Evolutionary conservation across 1,140 invertebrate species (phyloP).

Genomic region (Amphibalanus amphitrite): DNA sequence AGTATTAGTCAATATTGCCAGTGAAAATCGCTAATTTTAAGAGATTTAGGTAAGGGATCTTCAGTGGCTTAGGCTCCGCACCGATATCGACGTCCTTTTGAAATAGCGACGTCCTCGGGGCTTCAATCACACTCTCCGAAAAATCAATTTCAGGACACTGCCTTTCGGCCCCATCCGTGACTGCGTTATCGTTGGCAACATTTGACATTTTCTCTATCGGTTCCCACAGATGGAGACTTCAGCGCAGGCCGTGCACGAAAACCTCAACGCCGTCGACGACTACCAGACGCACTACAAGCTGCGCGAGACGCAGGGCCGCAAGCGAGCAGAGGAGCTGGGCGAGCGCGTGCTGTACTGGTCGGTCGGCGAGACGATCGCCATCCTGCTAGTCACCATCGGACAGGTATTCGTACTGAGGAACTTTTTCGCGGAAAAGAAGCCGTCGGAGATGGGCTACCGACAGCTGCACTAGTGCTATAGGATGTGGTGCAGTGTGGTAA

Average conservation of each 20-base stretch:
- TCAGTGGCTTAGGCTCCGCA: too few relatives aligned
- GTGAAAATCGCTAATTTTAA: too few relatives aligned
- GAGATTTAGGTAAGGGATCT: too few relatives aligned
- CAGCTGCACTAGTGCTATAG: slow-evolving; percentile 31
- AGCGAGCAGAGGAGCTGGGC: slow-evolving; percentile 89
- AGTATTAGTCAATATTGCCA: too few relatives aligned
- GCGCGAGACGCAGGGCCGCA: slow-evolving; percentile 79
- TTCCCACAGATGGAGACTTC: slow-evolving; percentile 78
- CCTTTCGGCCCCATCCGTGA: too few relatives aligned
- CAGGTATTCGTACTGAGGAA: slow-evolving; percentile 86
- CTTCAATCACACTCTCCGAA: too few relatives aligned
- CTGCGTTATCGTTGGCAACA: too few relatives aligned
- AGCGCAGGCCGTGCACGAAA: slow-evolving; percentile 69
- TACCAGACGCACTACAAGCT: slow-evolving; percentile 92
- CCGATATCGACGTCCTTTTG: too few relatives aligned
- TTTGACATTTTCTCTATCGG: too few relatives aligned
- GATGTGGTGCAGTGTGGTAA: slow-evolving; percentile 36
- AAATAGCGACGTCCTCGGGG: too few relatives aligned
- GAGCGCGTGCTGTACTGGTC: slow-evolving; percentile 86
- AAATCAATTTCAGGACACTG: too few relatives aligned
- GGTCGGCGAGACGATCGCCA: slow-evolving; percentile 62
- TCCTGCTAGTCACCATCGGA: slow-evolving; percentile 63
- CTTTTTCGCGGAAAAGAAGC: slow-evolving; percentile 64
- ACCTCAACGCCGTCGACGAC: slow-evolving; percentile 69
- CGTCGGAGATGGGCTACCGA: not conserved